Percentiles rank a stretch among this genome's conserved stretches.
Conservation (phyloP, 2,888 invertebrate genomes). For the Ceraclea dissimilis region DNA sequence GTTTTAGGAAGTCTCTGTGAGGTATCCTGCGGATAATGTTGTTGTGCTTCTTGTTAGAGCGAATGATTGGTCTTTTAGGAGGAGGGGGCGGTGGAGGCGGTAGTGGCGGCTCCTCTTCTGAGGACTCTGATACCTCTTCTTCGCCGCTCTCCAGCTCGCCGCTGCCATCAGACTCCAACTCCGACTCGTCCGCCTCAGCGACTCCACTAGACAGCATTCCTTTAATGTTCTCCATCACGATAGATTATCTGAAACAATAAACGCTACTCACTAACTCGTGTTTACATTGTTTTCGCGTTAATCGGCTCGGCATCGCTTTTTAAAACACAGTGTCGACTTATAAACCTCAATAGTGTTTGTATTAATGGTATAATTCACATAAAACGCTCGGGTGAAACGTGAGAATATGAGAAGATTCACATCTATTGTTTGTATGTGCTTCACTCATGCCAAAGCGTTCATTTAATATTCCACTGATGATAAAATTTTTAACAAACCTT, state of each 20-base stretch:
- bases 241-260: conserved; percentile 13
- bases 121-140: conserved; percentile 34
- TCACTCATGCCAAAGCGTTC: conserved; percentile 4
- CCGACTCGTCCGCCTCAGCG: conserved; percentile 31
- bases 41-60: conserved; percentile 33
- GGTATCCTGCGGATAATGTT: conserved; percentile 14
- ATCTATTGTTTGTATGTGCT: conserved; percentile 17
- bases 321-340: not conserved
- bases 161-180: conserved; percentile 27
- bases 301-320: not conserved
- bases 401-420: conserved; percentile 18
- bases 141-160: conserved; percentile 29
- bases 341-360: not conserved
- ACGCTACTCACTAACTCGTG: conserved; percentile 4
- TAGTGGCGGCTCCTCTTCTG: conserved; percentile 41
- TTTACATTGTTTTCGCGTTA: not conserved
- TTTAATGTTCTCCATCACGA: conserved; percentile 20
- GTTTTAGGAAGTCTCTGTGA: conserved; percentile 34
- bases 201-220: conserved; percentile 30
- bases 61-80: conserved; percentile 33
- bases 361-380: conserved; percentile 1
- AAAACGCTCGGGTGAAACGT: conserved; percentile 5
- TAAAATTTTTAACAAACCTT: conserved; percentile 7
- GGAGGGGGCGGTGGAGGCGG: conserved; percentile 37
- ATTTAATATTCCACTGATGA: conserved; percentile 1